These are phyloP conservation scores for Nudaria mundana DNA, from an alignment of 2,888 invertebrate species.

Conservation along the genomic window DNA sequence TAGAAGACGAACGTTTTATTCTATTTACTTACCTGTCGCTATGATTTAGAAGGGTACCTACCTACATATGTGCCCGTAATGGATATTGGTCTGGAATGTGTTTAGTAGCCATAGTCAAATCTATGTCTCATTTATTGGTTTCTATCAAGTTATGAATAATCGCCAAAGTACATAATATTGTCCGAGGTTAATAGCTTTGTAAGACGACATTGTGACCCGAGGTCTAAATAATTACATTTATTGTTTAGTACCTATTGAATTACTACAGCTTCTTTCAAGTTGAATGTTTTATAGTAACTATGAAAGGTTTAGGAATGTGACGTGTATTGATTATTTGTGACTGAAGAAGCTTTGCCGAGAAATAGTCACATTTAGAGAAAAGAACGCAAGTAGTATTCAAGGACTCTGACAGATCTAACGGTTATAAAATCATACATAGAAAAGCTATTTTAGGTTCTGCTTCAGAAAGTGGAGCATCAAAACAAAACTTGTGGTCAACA, in stretches of 20 bases:
- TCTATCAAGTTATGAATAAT: constrained; percentile 5
- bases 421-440: no score
- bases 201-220: constrained; percentile 10
- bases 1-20: constrained; percentile 77
- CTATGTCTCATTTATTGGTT: constrained; percentile 6
- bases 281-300: constrained; percentile 2
- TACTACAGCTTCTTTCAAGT: constrained; percentile 8
- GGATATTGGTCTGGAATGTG: constrained; percentile 22
- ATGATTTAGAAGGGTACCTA: constrained; percentile 68
- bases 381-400: no score
- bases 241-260: constrained; percentile 6
- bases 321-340: background rate
- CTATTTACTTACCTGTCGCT: constrained; percentile 80
- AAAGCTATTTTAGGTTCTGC: no score
- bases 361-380: no score
- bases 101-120: no score
- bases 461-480: no score
- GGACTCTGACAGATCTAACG: no score
- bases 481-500: no score
- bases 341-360: no score
- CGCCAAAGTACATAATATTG: background rate
- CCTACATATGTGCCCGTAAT: constrained; percentile 15
- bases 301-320: constrained; percentile 4
- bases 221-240: constrained; percentile 8
- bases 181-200: constrained; percentile 8